These are phyloP conservation scores for Drosophila robusta DNA, from an alignment of 2,888 invertebrate genomes.

Conservation along the genomic window DNA sequence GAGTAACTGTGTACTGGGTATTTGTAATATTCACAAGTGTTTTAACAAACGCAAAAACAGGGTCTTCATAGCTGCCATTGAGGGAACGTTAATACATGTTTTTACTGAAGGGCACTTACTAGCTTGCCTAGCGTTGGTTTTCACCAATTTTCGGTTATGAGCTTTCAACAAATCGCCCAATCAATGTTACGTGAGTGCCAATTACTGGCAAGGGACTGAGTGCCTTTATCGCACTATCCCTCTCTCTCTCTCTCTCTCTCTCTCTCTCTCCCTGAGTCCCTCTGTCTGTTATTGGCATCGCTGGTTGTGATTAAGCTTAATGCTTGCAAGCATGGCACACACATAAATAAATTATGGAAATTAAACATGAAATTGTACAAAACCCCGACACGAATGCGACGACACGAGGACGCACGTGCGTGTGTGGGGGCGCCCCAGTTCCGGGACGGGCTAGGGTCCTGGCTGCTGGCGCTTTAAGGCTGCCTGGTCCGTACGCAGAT, in stretches of 20 bases:
- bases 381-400: constrained; percentile 58
- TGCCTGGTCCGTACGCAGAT: constrained; percentile 38
- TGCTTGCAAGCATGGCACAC: constrained; percentile 35
- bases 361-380: constrained; percentile 73
- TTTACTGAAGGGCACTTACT: constrained; percentile 1
- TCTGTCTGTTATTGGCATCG: constrained; percentile 1
- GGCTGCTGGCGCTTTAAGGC: constrained; percentile 12
- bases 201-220: constrained; percentile 48
- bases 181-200: constrained; percentile 61
- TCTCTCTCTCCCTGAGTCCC: not conserved
- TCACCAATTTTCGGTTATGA: constrained; percentile 42
- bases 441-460: not conserved
- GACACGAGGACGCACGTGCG: constrained; percentile 34
- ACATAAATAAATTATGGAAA: constrained; percentile 78
- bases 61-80: too few species aligned
- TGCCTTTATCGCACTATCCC: constrained; percentile 3
- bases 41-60: too few species aligned
- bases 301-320: constrained; percentile 56
- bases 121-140: constrained; percentile 27
- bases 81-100: not conserved
- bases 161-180: constrained; percentile 58
- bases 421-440: not conserved
- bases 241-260: not conserved
- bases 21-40: too few species aligned
- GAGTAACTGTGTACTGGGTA: too few species aligned